Percentiles rank a stretch among this genome's conserved stretches.
Conservation (phyloP, 2,113 vertebrate species). For the Trogon melanurus region DNA sequence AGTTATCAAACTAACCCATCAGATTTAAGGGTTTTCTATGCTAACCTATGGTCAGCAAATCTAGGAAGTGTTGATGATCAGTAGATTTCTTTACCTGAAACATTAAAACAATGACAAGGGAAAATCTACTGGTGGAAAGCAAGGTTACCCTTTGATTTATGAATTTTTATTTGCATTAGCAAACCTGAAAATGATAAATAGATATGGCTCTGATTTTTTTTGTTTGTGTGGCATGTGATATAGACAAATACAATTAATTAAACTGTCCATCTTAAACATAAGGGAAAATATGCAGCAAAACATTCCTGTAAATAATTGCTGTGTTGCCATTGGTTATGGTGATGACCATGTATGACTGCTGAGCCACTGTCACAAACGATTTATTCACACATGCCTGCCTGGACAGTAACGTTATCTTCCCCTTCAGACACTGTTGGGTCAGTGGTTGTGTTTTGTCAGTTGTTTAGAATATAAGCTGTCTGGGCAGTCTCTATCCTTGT, state of each 20-base stretch:
- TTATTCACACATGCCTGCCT: not conserved
- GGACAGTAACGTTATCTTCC: not conserved
- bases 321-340: not conserved
- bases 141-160: not conserved
- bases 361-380: not conserved
- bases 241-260: not conserved
- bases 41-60: not conserved
- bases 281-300: not conserved
- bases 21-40: not conserved
- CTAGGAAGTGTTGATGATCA: not conserved
- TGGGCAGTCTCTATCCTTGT: not conserved
- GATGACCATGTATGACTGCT: not conserved
- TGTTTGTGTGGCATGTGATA: not conserved
- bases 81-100: not conserved
- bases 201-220: not conserved
- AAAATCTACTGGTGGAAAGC: not conserved
- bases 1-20: not conserved
- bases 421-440: not conserved
- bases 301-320: not conserved
- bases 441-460: not conserved
- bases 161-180: constrained; percentile 8
- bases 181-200: not conserved
- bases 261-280: not conserved
- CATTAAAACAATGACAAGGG: not conserved
- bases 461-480: not conserved